Conservation (phyloP, 2,113 vertebrate genomes). For the Oryzias woworae region DNA sequence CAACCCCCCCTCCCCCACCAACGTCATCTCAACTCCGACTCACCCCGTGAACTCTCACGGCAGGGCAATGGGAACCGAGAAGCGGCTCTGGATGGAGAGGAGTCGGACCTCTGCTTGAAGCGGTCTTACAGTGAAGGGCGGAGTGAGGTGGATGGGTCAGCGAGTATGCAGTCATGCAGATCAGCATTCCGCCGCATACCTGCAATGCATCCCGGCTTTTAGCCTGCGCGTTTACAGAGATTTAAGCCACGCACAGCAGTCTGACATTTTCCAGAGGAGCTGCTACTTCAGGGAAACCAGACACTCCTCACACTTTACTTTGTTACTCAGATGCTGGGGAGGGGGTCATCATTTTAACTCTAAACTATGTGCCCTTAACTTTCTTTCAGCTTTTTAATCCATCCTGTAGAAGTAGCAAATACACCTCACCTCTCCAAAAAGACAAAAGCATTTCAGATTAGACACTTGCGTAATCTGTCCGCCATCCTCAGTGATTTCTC, state of each 20-base stretch:
- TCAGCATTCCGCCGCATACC: conserved; percentile 33
- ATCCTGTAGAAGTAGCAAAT: not conserved
- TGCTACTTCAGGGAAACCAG: not conserved
- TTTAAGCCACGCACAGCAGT: not conserved
- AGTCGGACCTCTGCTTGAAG: conserved; percentile 6
- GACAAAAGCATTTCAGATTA: not conserved
- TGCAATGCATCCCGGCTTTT: conserved; percentile 36
- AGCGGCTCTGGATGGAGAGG: conserved; percentile 11
- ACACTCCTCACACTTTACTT: no score
- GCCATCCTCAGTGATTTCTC: not conserved
- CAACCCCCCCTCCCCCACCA: conserved; percentile 3
- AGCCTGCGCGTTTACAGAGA: not conserved
- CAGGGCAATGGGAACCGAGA: conserved; percentile 33
- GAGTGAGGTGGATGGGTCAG: conserved; percentile 1
- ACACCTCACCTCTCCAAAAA: not conserved
- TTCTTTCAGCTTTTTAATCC: not conserved
- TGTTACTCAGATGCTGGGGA: not conserved
- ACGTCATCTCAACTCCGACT: conserved; percentile 9
- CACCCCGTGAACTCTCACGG: conserved; percentile 38
- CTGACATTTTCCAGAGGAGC: not conserved
- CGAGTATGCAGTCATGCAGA: conserved; percentile 23
- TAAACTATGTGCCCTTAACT: not conserved
- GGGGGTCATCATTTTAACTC: not conserved
- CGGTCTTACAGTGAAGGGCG: conserved; percentile 9
- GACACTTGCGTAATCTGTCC: not conserved